Conservation (phyloP, 2,113 vertebrate genomes). For the Eonycteris spelaea region DNA sequence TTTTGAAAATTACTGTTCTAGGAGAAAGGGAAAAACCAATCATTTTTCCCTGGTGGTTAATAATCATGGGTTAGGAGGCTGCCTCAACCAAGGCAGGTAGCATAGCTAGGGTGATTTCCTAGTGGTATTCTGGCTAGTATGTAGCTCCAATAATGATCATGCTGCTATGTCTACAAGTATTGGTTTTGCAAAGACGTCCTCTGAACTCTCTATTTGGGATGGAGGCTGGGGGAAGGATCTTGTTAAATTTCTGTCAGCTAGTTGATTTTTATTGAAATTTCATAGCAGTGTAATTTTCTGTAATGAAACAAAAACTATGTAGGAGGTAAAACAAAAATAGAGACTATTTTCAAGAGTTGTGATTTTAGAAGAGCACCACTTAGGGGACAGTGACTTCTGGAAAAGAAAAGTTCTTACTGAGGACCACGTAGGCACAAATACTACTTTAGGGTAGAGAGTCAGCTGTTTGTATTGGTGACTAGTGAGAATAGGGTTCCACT, state of each 20-base stretch:
- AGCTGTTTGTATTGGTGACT: background rate
- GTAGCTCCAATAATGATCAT: background rate
- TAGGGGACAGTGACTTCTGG: background rate
- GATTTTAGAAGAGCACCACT: background rate
- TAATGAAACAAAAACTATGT: constrained; percentile 39
- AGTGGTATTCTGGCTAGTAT: background rate
- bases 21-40: constrained; percentile 50
- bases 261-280: constrained; percentile 32
- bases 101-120: background rate
- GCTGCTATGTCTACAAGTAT: background rate
- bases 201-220: constrained; percentile 7
- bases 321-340: constrained; percentile 11
- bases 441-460: background rate
- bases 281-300: constrained; percentile 20
- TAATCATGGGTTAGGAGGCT: constrained; percentile 21
- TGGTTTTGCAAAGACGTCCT: background rate
- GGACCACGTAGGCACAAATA: background rate
- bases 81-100: background rate
- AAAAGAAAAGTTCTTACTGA: background rate
- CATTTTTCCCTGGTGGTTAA: constrained; percentile 49
- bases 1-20: constrained; percentile 69
- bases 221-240: background rate
- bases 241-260: constrained; percentile 16
- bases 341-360: background rate
- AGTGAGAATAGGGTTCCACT: background rate